A percentile compares a stretch with the other conserved stretches of the same genome.
Evolutionary conservation across 2,888 invertebrate species (phyloP).

Genomic region (Eristalinus aeneus): DNA sequence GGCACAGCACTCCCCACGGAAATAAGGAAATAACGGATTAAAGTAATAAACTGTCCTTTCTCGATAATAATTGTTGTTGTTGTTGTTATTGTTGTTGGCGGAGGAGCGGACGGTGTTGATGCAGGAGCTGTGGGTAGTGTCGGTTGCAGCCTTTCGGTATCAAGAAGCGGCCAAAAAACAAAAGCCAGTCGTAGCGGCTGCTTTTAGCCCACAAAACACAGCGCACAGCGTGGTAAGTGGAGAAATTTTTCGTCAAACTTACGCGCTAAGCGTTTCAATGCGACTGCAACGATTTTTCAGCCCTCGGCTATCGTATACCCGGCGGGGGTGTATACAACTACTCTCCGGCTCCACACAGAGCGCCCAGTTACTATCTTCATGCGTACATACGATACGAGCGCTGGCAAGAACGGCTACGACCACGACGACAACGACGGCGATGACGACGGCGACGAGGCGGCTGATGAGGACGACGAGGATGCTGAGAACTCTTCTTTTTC

Average conservation of each 20-base stretch:
- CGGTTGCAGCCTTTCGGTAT: background rate
- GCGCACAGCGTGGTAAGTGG: constrained; percentile 48
- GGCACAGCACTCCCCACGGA: constrained; percentile 54
- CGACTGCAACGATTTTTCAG: constrained; percentile 80
- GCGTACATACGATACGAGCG: constrained; percentile 72
- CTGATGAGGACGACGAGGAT: constrained; percentile 6
- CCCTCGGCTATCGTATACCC: constrained; percentile 81
- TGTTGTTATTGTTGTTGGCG: constrained; percentile 58
- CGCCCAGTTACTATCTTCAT: constrained; percentile 78
- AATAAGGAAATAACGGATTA: constrained; percentile 63
- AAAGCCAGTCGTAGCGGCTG: background rate
- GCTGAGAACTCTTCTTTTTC: background rate
- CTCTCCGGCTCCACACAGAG: constrained; percentile 74
- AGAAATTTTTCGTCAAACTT: constrained; percentile 77
- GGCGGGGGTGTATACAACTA: constrained; percentile 79
- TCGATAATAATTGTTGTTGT: constrained; percentile 47
- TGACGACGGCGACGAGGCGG: background rate
- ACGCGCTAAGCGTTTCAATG: constrained; percentile 79
- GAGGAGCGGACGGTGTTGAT: constrained; percentile 48
- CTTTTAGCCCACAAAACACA: background rate
- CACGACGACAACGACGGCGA: background rate
- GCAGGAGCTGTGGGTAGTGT: constrained; percentile 49
- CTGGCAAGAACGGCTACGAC: constrained; percentile 25
- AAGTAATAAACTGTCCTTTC: constrained; percentile 67
- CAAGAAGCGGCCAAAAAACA: background rate